A percentile compares a stretch with the other conserved stretches of the same genome.
phyloP scores from a whole-genome alignment of 2,113 vertebrate genomes.

The Crotalus horridus region DNA sequence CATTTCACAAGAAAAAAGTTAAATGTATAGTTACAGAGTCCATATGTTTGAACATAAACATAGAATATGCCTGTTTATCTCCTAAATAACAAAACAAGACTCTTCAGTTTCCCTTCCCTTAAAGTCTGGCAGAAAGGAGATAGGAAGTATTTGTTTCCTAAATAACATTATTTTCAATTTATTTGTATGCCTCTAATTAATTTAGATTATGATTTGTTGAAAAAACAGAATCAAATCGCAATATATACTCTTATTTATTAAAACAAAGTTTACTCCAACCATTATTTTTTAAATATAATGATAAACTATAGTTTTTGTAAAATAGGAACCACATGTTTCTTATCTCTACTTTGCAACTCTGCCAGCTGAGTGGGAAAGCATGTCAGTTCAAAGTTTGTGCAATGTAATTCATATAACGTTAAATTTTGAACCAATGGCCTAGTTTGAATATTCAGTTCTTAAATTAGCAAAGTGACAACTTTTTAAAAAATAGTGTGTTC shows the following conservation, averaged over 20 bases:
- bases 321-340: background rate
- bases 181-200: background rate
- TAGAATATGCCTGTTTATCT: background rate
- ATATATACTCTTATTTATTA: background rate
- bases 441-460: background rate
- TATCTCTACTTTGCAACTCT: background rate
- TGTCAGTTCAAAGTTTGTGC: background rate
- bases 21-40: background rate
- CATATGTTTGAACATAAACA: background rate
- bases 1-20: constrained; percentile 14
- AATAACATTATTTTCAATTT: background rate
- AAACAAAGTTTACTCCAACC: background rate
- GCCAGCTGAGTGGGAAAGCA: background rate
- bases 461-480: background rate
- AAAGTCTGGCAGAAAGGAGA: background rate
- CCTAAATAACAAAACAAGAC: background rate
- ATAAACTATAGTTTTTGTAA: background rate
- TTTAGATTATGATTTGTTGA: background rate
- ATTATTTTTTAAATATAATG: background rate
- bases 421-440: background rate
- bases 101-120: background rate
- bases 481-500: background rate
- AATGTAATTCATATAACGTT: background rate
- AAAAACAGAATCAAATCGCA: background rate
- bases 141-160: background rate